phyloP scores from a whole-genome alignment of 2,888 invertebrate species.

The Catocala sponsa region DNA sequence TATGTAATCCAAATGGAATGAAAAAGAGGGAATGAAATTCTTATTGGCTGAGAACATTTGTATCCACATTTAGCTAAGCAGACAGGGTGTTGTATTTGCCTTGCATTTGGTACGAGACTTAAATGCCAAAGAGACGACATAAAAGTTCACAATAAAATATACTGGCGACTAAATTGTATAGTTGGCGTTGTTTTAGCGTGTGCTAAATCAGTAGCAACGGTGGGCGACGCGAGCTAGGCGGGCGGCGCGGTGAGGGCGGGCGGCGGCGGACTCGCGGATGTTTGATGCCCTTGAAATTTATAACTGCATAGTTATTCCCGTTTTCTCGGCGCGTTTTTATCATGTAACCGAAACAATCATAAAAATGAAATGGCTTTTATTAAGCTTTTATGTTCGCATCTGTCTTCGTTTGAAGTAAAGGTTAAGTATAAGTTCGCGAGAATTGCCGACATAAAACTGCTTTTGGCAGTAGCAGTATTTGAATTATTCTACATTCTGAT shows the following conservation, averaged over 20 bases:
- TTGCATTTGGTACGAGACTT: conserved; percentile 32
- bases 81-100: conserved; percentile 19
- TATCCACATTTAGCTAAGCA: conserved; percentile 22
- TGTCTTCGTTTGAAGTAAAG: conserved; percentile 19
- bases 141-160: conserved; percentile 45
- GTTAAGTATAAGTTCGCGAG: not conserved
- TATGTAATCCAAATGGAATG: conserved; percentile 20
- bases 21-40: conserved; percentile 22
- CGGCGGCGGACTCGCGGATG: conserved; percentile 34
- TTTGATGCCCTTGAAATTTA: conserved; percentile 53
- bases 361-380: conserved; percentile 25
- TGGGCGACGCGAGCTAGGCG: conserved; percentile 45
- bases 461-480: not conserved
- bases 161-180: conserved; percentile 48
- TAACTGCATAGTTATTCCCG: conserved; percentile 46
- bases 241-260: conserved; percentile 50
- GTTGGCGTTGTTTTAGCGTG: conserved; percentile 60
- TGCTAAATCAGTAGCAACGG: conserved; percentile 59
- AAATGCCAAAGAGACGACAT: conserved; percentile 48
- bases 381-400: conserved; percentile 24
- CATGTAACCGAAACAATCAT: conserved; percentile 15
- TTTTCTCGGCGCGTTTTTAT: conserved; percentile 25
- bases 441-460: conserved; percentile 4
- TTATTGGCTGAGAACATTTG: conserved; percentile 20
- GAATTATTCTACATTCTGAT: not conserved